Base-by-base conservation (phyloP, 2,113 vertebrate genomes). In the Antigone vipio region DNA sequence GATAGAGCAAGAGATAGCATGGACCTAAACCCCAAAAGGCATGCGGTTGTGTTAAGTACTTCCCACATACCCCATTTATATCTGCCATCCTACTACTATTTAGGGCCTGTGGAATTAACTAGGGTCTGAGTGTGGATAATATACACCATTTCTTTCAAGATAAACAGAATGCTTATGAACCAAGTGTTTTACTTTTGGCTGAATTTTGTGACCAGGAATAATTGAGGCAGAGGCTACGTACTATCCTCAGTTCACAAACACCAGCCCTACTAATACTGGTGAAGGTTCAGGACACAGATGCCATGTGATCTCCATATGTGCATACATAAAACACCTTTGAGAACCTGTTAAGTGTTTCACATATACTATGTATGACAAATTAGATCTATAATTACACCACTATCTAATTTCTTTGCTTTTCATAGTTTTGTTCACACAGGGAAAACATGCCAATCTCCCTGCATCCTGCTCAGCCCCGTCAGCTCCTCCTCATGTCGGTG, bases 11-110 rank as follows among this genome's bases (percentile, higher is more conserved):
- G 52, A 89, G 26, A 89, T 1, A 85, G n/a, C 35, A 50, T 4
- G 2, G 34, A 34, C 58, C 21, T 60, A 76, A 86, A 91, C 34
- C 1, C 2, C 49, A 88, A 81, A 78, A 42, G 9, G 20, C 35
- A n/a, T 16, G 12, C 40, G 60, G 34, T 55, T 59, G 16, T 50
- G 15, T 38, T 56, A 49, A 11, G 24, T 35, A 68, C 19, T 5
- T n/a, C 34, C 35, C 32, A 71, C 0, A 0, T 17, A n/a, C 34
- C 11, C 15, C 6, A 85, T 56, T 89, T 79, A 11, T 42, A 73
- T 14, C 66, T 64, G 69, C 13, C 45, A 52, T 68, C 14, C 34
- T 30, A 20, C 34, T 56, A 11, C 34, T 53, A 2, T 45, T 86
- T 32, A 55, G 21, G 13, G 30, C 30, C 47, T 63, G 22, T 20